Evolutionary conservation across 1,140 invertebrate species (phyloP).

Genomic region (Plodia interpunctella): DNA sequence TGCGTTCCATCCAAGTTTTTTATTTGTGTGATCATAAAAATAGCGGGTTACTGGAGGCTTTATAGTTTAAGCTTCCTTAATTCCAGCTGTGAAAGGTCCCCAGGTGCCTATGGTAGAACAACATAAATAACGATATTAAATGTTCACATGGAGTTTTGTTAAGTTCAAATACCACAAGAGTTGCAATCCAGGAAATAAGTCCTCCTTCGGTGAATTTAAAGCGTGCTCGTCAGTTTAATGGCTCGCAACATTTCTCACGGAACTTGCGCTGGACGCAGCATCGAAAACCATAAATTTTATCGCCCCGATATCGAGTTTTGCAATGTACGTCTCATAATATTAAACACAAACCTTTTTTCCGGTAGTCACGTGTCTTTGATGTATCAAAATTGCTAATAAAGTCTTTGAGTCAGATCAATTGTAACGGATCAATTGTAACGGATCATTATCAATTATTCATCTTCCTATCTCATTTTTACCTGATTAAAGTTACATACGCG

Average conservation of each 20-base stretch:
- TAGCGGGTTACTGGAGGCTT: neutral
- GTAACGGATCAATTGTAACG: too few relatives aligned
- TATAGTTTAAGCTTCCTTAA: constrained; percentile 15
- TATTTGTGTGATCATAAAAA: neutral
- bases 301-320: constrained; percentile 51
- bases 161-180: constrained; percentile 20
- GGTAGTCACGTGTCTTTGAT: constrained; percentile 29
- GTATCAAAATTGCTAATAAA: constrained; percentile 20
- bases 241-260: constrained; percentile 46
- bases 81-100: neutral
- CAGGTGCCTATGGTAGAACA: neutral
- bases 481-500: neutral
- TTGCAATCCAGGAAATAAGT: constrained; percentile 32
- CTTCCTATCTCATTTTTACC: neutral
- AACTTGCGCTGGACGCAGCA: constrained; percentile 18
- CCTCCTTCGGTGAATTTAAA: constrained; percentile 50
- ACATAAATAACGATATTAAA: neutral
- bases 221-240: constrained; percentile 33
- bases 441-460: neutral
- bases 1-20: neutral
- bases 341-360: constrained; percentile 31
- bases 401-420: too few relatives aligned
- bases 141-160: neutral
- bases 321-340: constrained; percentile 41
- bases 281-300: constrained; percentile 53